Evolutionary conservation across 2,888 invertebrate species (phyloP), one percentile per base, ranked within the genome.

Genomic region (Caenorhabditis sp.): DNA sequence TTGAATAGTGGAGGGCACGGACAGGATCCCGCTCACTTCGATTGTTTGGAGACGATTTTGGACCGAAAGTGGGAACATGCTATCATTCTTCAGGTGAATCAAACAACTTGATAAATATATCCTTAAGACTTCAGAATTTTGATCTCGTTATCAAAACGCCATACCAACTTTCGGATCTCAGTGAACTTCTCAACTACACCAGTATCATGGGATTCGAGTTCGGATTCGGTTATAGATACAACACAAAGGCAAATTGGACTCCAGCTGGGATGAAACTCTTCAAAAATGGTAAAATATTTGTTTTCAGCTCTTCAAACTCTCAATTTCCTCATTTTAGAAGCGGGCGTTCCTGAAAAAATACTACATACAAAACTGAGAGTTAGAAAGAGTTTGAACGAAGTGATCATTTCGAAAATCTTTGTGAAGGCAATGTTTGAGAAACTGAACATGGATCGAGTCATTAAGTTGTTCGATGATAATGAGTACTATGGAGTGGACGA

Each of bases 141-240:
- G 83, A 83, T 38, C 49, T 83, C 0, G 47, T 83, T 7, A 70
- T 83, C 58, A 83, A 83, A 49, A 35, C 79, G 3, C 69, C 74
- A 1, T 58, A 79, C 24, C 79, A 83, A 54, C 31, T 83, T 12
- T 74, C 79, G 4, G 79, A 79, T 35, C 28, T 83, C 44, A 83
- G 83, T 38, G 56, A 83, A 59, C 54, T 41, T 8, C 58, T 83
- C 14, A 79, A 83, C 35, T 70, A 63, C 49, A 83, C 83, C 19
- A 80, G 83, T 31, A 70, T 75, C 24, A 83, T 83, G 77, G 82
- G 82, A 22, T 73, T 77, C 24, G 77, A 82, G 7, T 76, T 68
- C 51, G 82, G 82, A 24, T 82, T 72, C 31, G 0, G 8, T 1
- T 70, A 74, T 41, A 68, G 82, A 26, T 82, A 82, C 35, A 68